Base-by-base conservation (phyloP, 2,888 invertebrate genomes). In the Deilephila elpenor region DNA sequence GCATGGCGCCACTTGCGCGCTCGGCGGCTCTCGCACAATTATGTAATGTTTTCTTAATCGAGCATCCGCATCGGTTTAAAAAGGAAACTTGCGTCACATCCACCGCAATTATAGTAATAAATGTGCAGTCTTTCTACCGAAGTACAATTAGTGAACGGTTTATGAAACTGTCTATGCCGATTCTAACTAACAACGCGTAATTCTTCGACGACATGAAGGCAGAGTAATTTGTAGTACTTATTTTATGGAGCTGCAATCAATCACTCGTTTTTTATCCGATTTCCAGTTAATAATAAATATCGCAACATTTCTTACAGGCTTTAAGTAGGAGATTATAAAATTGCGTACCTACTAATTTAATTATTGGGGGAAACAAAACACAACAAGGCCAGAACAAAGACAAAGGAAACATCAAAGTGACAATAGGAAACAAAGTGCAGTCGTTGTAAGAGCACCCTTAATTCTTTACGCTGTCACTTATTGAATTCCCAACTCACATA, bases 11-110 rank as follows among this genome's bases (percentile, higher is more conserved):
- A 93, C 94, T 93, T 90, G 91, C 91, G 89, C 91, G 84, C 85
- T 88, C 84, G 86, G 85, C 88, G 89, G 88, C 89, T 90, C 88
- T 90, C 89, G 87, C 88, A 92, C 91, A 93, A 93, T 93, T 93
- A 94, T 93, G 89, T 93, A 93, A 93, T 93, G 91, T 93, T 93
- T 93, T 93, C 91, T 92, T 93, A 92, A 93, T 93, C 90, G 89
- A 91, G 88, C 89, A 86, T 89, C 88, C 89, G 87, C 87, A 88
- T 86, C 84, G 83, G 83, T 82, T 88, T 89, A 87, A 90, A 90
- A 89, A 86, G 83, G 79, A 86, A 86, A 83, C 84, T 80, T 83
- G 81, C 81, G 81, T 80, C 77, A 74, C 77, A 77, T 82, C 80
- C 83, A 85, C 62, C 51, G 51, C 84, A 83, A 87, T 86, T 80